Percentiles rank a stretch among this genome's conserved stretches.
phyloP scores from a whole-genome alignment of 2,797 vertebrate genomes.

The Myotis daubentonii region DNA sequence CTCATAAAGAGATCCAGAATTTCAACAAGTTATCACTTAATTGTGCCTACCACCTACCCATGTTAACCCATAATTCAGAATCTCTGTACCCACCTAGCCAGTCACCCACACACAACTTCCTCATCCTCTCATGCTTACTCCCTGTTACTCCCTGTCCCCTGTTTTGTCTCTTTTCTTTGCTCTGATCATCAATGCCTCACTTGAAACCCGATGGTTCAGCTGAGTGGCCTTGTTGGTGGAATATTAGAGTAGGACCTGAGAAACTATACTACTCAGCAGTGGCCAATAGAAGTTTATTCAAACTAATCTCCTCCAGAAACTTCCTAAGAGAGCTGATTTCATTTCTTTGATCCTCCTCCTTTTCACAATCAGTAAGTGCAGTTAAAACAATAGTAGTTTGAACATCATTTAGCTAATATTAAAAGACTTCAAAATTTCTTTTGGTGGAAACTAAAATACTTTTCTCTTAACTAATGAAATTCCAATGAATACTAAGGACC shows the following conservation, averaged over 20 bases:
- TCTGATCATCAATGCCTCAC: not conserved
- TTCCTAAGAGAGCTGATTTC: not conserved
- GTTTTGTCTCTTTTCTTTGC: not conserved
- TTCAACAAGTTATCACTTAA: not conserved
- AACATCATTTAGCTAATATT: not conserved
- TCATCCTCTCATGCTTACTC: rapidly evolving
- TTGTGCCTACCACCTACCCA: not conserved
- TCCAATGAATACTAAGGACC: not conserved
- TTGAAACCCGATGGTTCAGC: not conserved
- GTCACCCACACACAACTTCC: no score
- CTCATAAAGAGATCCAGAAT: not conserved
- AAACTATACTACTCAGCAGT: not conserved
- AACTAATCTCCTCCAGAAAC: not conserved
- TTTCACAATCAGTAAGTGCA: not conserved
- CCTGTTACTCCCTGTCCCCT: not conserved
- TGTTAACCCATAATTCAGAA: not conserved
- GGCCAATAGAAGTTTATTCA: not conserved
- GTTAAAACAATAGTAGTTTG: not conserved
- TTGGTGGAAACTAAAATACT: not conserved
- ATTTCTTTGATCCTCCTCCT: not conserved
- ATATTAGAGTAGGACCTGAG: rapidly evolving
- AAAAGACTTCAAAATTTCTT: not conserved
- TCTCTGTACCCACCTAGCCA: not conserved
- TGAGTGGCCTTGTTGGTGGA: not conserved
- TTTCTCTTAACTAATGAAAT: not conserved